Evolutionary conservation across 2,797 vertebrate species (phyloP), one percentile per base, ranked within the genome.

Genomic region (Perodicticus potto): DNA sequence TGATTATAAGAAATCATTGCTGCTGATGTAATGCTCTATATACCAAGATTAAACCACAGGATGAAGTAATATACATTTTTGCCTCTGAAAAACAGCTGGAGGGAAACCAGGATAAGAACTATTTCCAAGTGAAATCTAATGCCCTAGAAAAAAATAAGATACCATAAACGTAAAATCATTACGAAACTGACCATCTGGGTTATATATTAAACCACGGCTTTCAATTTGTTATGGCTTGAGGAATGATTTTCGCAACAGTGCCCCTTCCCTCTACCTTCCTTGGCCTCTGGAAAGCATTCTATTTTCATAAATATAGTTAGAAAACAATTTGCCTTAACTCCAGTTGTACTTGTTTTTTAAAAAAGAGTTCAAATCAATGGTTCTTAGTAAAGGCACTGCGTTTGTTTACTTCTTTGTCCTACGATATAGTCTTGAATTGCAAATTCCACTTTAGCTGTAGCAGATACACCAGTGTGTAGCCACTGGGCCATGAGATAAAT

Each of bases 71-170:
- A 57, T 83, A 61, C 85, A 78, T 94, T 83, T 94, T 92, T 88
- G 61, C 57, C 76, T 96, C 96, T 94, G 90, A 95, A 95, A 96
- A 93, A 57, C 90, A 95, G 37, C 83, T 94, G 78, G 85, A 94
- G 82, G 70, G 37, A 97, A 96, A 96, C 74, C 65, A 95, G 86
- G 72, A 92, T 91, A 69, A 84, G 55, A 96, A 78, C 63, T 61
- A 78, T 72, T 83, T 91, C 85, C 92, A 95, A 97, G 63, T 55
- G 91, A 97, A 97, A 95, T 96, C 95, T 78, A 96, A 96, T 96
- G 82, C 90, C 96, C 29, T 22, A 69, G 92, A 69, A 89, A 69
- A 84, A 86, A 49, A 89, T 53, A 94, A 96, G 85, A 96, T 88
- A 88, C 65, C 90, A 34, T 93, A 93, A 95, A 95, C 43, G 73